Conservation (phyloP, 2,113 vertebrate genomes). For the Setophaga coronata region DNA sequence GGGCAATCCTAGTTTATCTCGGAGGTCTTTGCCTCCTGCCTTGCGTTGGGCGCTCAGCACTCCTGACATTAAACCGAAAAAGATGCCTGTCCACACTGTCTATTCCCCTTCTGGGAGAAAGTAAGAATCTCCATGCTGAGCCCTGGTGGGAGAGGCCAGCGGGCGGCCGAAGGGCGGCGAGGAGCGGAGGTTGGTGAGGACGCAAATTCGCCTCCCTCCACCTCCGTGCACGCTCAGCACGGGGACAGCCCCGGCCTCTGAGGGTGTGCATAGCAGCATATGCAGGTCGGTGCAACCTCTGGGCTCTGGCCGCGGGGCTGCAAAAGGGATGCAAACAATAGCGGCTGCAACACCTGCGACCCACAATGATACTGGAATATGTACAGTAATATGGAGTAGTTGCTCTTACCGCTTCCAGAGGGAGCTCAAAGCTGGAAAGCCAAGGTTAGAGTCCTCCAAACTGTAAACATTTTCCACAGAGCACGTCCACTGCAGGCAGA, state of each 20-base stretch:
- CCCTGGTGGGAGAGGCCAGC: not conserved
- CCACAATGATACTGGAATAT: constrained; percentile 17
- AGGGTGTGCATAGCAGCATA: no score
- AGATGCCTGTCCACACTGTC: not conserved
- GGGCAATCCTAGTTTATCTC: no score
- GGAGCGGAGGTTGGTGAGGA: no score
- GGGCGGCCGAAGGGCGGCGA: rapidly evolving
- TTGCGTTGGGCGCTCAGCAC: not conserved
- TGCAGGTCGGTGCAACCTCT: not conserved
- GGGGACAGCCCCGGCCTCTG: rapidly evolving
- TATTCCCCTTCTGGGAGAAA: not conserved
- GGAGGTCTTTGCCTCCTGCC: not conserved
- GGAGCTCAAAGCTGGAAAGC: constrained; percentile 61
- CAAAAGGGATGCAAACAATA: not conserved
- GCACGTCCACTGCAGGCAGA: not conserved
- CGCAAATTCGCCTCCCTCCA: rapidly evolving
- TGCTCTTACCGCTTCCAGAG: constrained; percentile 65
- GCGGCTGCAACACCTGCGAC: constrained; percentile 61
- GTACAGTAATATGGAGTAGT: constrained; percentile 49
- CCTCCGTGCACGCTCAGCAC: rapidly evolving
- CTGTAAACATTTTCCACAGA: constrained; percentile 14
- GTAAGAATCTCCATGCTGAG: not conserved
- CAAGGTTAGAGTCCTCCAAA: constrained; percentile 30
- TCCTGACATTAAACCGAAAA: not conserved
- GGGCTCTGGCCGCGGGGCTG: not conserved